Evolutionary conservation across 2,113 vertebrate species (phyloP).

Genomic region (Benitochromis conjunctus): DNA sequence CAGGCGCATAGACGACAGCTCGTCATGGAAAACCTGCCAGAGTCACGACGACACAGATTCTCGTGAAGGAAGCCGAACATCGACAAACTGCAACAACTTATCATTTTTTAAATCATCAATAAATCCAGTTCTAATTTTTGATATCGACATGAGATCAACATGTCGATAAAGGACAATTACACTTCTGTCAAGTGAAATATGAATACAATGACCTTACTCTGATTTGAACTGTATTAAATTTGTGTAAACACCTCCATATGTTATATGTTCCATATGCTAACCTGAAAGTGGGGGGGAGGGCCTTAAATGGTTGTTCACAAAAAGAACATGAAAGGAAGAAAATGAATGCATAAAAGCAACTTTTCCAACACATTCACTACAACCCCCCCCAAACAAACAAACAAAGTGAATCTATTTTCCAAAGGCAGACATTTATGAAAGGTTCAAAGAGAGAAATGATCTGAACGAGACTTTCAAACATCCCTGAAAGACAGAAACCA

Average conservation of each 20-base stretch:
- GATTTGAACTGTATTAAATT: no score
- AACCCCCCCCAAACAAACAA: no score
- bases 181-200: no score
- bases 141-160: no score
- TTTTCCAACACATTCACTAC: not conserved
- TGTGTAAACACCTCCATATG: no score
- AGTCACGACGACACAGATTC: not conserved
- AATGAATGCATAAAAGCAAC: not conserved
- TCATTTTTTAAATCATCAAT: not conserved
- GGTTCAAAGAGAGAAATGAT: no score
- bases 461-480: no score
- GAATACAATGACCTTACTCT: no score
- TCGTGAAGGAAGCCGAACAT: not conserved
- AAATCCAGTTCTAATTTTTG: not conserved
- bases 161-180: no score
- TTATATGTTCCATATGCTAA: no score
- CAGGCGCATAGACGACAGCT: slow-evolving; percentile 85
- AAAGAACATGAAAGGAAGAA: not conserved
- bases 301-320: not conserved
- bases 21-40: slow-evolving; percentile 86
- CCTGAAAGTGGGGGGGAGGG: not conserved
- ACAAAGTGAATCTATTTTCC: no score
- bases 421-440: no score
- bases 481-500: not conserved
- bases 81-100: accelerated